Evolutionary conservation across 2,113 vertebrate species (phyloP).

Genomic region (Myiagra hebetior): DNA sequence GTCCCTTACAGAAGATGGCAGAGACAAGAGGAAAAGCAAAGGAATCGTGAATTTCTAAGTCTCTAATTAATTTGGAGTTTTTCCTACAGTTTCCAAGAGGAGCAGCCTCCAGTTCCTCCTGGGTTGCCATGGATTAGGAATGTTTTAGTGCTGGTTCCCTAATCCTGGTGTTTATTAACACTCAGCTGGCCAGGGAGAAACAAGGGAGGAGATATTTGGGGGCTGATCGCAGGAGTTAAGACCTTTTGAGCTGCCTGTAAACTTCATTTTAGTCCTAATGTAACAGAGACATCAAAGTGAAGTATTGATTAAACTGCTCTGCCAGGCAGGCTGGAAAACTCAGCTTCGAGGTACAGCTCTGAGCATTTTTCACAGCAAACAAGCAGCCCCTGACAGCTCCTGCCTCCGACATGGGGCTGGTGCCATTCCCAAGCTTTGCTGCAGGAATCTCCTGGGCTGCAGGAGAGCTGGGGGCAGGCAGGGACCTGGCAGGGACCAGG

Average conservation of each 20-base stretch:
- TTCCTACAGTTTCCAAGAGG: neutral
- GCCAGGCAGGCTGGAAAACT: neutral
- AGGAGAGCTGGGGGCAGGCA: neutral
- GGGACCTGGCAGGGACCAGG: neutral
- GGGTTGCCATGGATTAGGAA: neutral
- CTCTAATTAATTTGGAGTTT: neutral
- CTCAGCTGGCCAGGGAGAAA: neutral
- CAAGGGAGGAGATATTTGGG: neutral
- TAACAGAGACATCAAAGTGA: constrained; percentile 9
- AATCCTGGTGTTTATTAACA: neutral
- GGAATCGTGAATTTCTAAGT: neutral
- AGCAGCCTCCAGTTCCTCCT: neutral
- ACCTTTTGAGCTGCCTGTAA: neutral
- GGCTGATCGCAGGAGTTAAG: neutral
- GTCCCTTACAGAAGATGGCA: neutral
- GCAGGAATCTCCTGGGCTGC: neutral
- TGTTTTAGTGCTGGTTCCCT: neutral
- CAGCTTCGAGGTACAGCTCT: neutral
- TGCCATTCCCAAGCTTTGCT: neutral
- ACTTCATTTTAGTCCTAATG: neutral
- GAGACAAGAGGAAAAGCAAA: neutral
- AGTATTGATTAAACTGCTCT: constrained; percentile 22
- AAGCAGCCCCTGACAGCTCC: neutral
- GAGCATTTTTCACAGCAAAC: neutral
- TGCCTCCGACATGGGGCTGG: neutral